Base-by-base conservation (phyloP, 2,888 invertebrate genomes). In the Heliconius hortense region DNA sequence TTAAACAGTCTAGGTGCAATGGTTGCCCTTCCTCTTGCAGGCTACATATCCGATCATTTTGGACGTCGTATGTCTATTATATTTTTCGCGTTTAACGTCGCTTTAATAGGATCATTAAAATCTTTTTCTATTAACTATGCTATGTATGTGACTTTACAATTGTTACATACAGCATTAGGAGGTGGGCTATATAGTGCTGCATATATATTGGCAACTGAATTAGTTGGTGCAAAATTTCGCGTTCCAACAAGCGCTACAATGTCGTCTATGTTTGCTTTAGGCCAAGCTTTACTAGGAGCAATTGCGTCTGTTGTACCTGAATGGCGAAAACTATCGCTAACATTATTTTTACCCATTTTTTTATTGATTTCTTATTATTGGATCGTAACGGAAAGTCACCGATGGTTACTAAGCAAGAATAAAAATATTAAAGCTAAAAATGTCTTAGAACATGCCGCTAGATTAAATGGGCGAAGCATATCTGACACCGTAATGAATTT, bases 321-420 rank as follows among this genome's bases (percentile, higher is more conserved):
- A 80, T 98, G 97, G 97, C 95, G 96, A 81, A 88, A 90, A 75
- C 89, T 96, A 21, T 94, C 96, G 48, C 89, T 96, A 75, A 94
- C 96, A 15, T 87, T 96, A 35, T 97, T 97, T 84, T 89, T 94
- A 3, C 97, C 97, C 0, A 95, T 96, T 5, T 89, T 96, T 75
- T 84, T 96, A 0, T 90, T 96, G 67, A 82, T 97, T 43, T 89
- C 95, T 15, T 96, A 96, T 82, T 94, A 95, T 76, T 96, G 96
- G 95, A 83, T 96, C 48, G 87, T 96, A 53, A 96, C 96, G 0
- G 97, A 97, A 89, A 97, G 97, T 73, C 94, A 96, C 64, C 94
- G 97, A 78, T 97, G 97, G 97, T 90, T 97, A 39, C 88, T 97
- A 4, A 96, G 96, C 69, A 96, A 96, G 85, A 95, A 95, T 69